Conservation (phyloP, 2,113 vertebrate species). For the Tetrax tetrax region DNA sequence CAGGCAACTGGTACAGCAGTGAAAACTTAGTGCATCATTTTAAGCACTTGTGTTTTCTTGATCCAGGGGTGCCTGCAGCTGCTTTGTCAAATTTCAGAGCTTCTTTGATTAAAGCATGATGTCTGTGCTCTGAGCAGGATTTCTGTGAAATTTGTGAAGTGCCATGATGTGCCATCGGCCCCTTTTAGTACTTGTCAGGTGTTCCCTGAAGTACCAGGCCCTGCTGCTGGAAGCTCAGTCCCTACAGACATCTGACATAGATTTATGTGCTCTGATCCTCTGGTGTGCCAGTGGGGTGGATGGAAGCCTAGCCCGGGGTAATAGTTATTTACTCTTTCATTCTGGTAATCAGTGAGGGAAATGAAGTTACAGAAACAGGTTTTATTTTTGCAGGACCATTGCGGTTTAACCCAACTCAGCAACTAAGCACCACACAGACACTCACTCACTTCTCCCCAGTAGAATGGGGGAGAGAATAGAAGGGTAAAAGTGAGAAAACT, state of each 20-base stretch:
- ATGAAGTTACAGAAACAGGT: not conserved
- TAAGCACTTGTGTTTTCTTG: not conserved
- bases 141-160: not conserved
- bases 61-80: not conserved
- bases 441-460: no score
- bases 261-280: not conserved
- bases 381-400: not conserved
- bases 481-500: no score
- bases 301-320: not conserved
- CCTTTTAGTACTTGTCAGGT: not conserved
- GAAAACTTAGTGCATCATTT: not conserved
- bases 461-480: no score
- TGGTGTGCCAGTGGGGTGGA: accelerated
- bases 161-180: not conserved
- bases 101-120: not conserved
- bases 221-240: not conserved
- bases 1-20: not conserved
- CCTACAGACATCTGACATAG: not conserved
- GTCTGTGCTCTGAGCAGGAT: not conserved
- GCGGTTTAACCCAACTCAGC: no score
- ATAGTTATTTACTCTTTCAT: not conserved
- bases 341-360: not conserved
- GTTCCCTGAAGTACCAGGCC: not conserved
- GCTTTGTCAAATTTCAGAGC: not conserved
- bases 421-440: no score